These are phyloP conservation scores for Chrysopilus asiliformis DNA, from an alignment of 2,888 invertebrate species.

Conservation along the genomic window DNA sequence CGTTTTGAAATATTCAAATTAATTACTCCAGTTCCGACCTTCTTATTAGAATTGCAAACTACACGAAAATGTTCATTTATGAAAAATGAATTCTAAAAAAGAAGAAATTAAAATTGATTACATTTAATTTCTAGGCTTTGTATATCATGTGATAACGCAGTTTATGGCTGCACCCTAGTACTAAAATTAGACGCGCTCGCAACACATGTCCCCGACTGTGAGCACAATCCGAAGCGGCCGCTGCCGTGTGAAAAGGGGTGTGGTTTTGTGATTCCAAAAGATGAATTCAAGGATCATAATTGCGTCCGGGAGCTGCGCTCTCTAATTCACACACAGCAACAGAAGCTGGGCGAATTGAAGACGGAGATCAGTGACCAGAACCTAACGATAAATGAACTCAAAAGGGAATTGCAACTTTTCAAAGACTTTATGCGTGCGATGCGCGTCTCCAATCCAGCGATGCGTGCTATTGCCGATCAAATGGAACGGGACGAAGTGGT, in stretches of 20 bases:
- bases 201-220: conserved; percentile 83
- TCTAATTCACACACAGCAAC: conserved; percentile 73
- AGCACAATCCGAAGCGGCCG: conserved; percentile 86
- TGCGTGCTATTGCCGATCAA: conserved; percentile 83
- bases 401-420: conserved; percentile 72
- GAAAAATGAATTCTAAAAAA: no score
- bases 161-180: conserved; percentile 71
- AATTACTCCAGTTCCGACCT: no score
- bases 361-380: conserved; percentile 76
- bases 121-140: no score
- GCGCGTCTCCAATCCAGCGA: conserved; percentile 81
- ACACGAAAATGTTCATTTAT: no score
- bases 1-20: no score
- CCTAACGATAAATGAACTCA: conserved; percentile 77
- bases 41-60: no score
- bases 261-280: conserved; percentile 87
- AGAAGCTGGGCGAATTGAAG: conserved; percentile 74
- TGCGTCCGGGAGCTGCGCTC: conserved; percentile 79
- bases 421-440: conserved; percentile 92
- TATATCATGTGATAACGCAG: conserved; percentile 83
- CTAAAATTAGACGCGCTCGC: conserved; percentile 76
- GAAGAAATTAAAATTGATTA: no score
- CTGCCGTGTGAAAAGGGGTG: conserved; percentile 89
- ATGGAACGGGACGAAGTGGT: conserved; percentile 90
- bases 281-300: conserved; percentile 87